Percentiles rank a stretch among this genome's conserved stretches.
Conservation (phyloP, 2,888 invertebrate genomes). For the Seladonia tumulorum region DNA sequence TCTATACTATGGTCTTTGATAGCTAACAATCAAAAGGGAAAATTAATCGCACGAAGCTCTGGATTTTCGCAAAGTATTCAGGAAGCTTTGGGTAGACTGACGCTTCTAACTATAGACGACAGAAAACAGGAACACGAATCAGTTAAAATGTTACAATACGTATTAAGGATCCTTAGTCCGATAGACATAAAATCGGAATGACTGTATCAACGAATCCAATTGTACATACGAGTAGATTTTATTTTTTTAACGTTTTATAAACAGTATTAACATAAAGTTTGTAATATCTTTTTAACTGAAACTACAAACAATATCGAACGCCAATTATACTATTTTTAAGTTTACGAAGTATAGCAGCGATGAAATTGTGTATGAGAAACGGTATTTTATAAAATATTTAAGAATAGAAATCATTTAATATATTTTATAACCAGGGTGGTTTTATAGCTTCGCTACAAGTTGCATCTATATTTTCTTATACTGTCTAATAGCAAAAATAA, state of each 20-base stretch:
- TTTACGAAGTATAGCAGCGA: background rate
- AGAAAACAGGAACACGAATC: slow-evolving; percentile 77
- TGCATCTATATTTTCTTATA: background rate
- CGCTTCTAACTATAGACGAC: slow-evolving; percentile 76
- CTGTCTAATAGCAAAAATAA: background rate
- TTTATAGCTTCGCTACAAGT: background rate
- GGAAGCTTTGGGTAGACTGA: slow-evolving; percentile 84
- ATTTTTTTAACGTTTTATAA: slow-evolving; percentile 23
- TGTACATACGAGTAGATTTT: slow-evolving; percentile 51
- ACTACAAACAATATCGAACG: background rate
- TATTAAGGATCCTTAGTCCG: slow-evolving; percentile 76
- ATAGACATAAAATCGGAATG: slow-evolving; percentile 65
- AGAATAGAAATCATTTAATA: slow-evolving; percentile 23
- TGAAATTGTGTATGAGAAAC: background rate
- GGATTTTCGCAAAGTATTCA: slow-evolving; percentile 85
- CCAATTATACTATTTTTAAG: slow-evolving; percentile 1
- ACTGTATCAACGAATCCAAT: slow-evolving; percentile 24
- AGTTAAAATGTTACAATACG: slow-evolving; percentile 78
- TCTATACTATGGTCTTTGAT: slow-evolving; percentile 89
- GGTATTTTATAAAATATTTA: slow-evolving; percentile 28
- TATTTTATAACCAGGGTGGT: background rate
- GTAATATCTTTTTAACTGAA: slow-evolving; percentile 27
- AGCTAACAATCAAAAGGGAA: slow-evolving; percentile 89
- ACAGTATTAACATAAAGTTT: slow-evolving; percentile 15
- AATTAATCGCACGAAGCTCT: slow-evolving; percentile 85